These are phyloP conservation scores for Boulengeromyrus knoepffleri DNA, from an alignment of 2,113 vertebrate species.

Conservation along the genomic window DNA sequence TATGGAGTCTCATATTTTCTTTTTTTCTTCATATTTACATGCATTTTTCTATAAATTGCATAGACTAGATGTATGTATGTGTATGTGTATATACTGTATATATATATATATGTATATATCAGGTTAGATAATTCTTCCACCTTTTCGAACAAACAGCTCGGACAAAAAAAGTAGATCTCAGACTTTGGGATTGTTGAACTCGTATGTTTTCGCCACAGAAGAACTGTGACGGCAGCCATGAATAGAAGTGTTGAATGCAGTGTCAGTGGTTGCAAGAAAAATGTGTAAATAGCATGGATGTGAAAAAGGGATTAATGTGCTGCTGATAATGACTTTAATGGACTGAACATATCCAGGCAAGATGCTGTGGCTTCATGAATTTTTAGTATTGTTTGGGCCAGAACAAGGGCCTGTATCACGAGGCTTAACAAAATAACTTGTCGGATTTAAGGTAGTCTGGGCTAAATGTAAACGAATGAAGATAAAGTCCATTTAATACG, in stretches of 20 bases:
- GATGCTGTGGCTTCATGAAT: neutral
- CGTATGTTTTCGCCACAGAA: neutral
- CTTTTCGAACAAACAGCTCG: neutral
- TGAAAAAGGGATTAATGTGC: constrained; percentile 1
- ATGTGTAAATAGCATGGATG: neutral
- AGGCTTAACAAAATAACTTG: neutral
- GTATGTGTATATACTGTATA: too few relatives aligned
- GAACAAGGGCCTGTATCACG: neutral
- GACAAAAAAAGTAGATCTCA: neutral
- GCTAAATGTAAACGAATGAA: neutral
- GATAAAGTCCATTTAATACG: neutral
- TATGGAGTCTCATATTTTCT: neutral
- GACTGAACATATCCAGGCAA: neutral
- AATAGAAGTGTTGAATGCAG: neutral
- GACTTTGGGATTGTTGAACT: neutral
- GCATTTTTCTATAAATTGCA: neutral
- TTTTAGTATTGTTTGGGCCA: neutral
- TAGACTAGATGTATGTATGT: neutral
- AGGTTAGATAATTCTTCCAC: neutral
- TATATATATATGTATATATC: neutral
- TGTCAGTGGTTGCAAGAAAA: neutral
- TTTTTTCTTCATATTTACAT: neutral
- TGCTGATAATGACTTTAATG: neutral
- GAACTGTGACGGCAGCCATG: neutral
- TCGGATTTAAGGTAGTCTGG: neutral